Evolutionary conservation across 2,888 invertebrate genomes (phyloP).

Genomic region (Euplexia lucipara): DNA sequence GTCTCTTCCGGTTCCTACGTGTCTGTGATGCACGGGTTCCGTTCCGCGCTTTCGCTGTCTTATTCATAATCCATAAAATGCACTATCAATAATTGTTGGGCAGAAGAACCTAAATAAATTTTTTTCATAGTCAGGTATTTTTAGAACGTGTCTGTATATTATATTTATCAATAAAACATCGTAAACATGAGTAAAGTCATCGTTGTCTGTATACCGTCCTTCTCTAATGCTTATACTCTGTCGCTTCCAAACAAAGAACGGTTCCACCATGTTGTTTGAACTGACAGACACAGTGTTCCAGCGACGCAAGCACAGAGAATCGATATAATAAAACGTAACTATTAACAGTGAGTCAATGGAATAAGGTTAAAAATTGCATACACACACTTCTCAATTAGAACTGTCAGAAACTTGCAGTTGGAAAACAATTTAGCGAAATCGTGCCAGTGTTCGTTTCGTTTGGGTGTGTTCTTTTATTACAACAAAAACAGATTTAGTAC

Average conservation of each 20-base stretch:
- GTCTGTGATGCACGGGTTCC: background rate
- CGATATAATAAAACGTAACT: conserved; percentile 21
- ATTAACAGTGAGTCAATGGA: background rate
- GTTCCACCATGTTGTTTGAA: conserved; percentile 24
- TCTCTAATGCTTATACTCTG: conserved; percentile 42
- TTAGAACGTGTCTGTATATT: conserved; percentile 30
- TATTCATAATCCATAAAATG: background rate
- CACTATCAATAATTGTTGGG: too few species aligned
- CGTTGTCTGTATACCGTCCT: conserved; percentile 13
- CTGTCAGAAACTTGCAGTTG: conserved; percentile 57
- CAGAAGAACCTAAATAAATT: background rate
- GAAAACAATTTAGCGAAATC: conserved; percentile 57
- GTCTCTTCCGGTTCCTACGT: background rate
- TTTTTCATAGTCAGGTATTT: conserved; percentile 14
- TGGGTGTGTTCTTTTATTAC: conserved; percentile 68
- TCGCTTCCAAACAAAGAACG: conserved; percentile 48
- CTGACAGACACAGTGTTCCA: conserved; percentile 50
- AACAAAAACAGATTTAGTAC: conserved; percentile 58
- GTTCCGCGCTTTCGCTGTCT: background rate
- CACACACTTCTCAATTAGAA: conserved; percentile 7
- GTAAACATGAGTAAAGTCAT: background rate
- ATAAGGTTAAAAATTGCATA: conserved; percentile 39
- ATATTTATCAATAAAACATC: background rate
- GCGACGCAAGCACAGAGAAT: conserved; percentile 11
- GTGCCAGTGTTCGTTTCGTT: conserved; percentile 53